Evolutionary conservation across 2,113 vertebrate species (phyloP).

Genomic region (Microtus oregoni): DNA sequence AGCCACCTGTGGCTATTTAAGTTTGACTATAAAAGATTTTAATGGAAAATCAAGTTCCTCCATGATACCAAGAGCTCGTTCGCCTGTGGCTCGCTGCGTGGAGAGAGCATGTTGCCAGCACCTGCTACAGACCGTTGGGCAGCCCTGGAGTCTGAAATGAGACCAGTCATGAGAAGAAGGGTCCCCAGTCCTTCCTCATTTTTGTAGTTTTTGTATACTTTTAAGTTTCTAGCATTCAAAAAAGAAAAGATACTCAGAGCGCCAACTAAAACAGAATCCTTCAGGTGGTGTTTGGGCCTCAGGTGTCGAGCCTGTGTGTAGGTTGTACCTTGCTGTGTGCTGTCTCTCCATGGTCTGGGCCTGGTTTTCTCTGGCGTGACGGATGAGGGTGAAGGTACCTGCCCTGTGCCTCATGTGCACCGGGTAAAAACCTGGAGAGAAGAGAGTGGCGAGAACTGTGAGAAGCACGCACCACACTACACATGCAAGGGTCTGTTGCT

Average conservation of each 20-base stretch:
- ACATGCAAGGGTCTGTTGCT: background rate
- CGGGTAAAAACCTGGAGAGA: background rate
- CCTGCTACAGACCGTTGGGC: background rate
- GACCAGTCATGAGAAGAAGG: background rate
- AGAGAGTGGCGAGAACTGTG: background rate
- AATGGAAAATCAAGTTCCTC: background rate
- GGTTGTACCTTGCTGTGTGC: background rate
- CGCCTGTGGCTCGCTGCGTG: accelerated
- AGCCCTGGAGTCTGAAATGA: background rate
- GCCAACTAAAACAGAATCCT: background rate
- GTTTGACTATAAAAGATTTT: background rate
- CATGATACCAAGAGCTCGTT: background rate
- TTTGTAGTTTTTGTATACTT: background rate
- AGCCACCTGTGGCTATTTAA: conserved; percentile 25
- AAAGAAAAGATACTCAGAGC: background rate
- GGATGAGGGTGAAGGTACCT: background rate
- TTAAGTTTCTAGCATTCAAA: background rate
- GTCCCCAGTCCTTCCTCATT: background rate
- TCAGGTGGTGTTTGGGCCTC: background rate
- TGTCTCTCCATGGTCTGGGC: background rate
- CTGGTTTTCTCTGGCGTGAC: background rate
- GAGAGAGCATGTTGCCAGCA: background rate
- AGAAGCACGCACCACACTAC: background rate
- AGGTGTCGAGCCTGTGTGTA: background rate
- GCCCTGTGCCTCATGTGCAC: background rate